phyloP scores from a whole-genome alignment of 1,140 invertebrate species.

The Bombus haemorrhoidalis region DNA sequence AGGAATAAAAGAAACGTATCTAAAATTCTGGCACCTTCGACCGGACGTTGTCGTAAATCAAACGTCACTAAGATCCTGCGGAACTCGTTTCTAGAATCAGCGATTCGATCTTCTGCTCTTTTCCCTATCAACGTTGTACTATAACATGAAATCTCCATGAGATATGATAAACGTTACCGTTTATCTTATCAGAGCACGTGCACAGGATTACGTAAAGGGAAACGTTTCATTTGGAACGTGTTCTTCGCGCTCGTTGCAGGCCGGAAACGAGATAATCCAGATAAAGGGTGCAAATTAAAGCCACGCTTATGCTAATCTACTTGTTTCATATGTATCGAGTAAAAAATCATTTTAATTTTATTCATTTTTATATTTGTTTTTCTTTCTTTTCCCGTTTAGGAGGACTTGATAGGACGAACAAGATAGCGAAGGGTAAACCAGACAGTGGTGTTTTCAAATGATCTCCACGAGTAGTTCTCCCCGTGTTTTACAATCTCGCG shows the following conservation, averaged over 20 bases:
- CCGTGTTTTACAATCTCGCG: background rate
- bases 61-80: slow-evolving; percentile 37
- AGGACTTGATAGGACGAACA: background rate
- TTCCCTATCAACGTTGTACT: background rate
- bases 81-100: slow-evolving; percentile 2
- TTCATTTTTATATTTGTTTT: background rate
- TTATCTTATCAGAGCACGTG: slow-evolving; percentile 44
- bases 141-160: slow-evolving; percentile 1
- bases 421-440: background rate
- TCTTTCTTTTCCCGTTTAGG: background rate
- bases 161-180: slow-evolving; percentile 33
- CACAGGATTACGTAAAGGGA: slow-evolving; percentile 17
- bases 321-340: slow-evolving; percentile 20
- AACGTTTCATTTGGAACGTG: slow-evolving; percentile 48
- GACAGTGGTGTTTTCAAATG: background rate
- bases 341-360: slow-evolving; percentile 21
- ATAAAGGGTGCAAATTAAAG: slow-evolving; percentile 45
- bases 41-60: slow-evolving; percentile 48
- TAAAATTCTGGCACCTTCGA: slow-evolving; percentile 36
- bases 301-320: slow-evolving; percentile 41
- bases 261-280: slow-evolving; percentile 39
- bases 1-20: slow-evolving; percentile 38
- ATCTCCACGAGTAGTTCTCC: slow-evolving; percentile 1
- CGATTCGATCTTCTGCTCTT: slow-evolving; percentile 31
- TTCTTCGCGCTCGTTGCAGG: background rate